Conservation (phyloP, 2,797 vertebrate genomes). For the Oreochromis grahami region DNA sequence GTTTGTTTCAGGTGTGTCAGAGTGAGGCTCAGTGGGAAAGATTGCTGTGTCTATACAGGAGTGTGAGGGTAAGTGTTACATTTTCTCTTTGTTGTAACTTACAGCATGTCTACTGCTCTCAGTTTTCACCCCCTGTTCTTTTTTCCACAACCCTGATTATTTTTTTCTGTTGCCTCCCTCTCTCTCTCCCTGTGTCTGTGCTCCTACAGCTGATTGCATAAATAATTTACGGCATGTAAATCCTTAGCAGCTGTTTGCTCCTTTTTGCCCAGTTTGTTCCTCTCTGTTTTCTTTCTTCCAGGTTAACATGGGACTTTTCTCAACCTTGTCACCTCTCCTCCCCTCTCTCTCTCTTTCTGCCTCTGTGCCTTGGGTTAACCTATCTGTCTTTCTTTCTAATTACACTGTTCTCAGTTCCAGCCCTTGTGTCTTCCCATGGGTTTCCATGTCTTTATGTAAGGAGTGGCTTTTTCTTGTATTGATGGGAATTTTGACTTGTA, state of each 20-base stretch:
- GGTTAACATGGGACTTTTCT: slow-evolving; percentile 45
- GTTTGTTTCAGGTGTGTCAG: slow-evolving; percentile 32
- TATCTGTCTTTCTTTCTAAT: slow-evolving; percentile 45
- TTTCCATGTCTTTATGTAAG: slow-evolving; percentile 53
- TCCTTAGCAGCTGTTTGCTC: slow-evolving; percentile 63
- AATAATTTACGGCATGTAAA: slow-evolving; percentile 67
- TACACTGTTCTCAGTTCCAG: slow-evolving; percentile 50
- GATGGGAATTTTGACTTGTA: slow-evolving; percentile 22
- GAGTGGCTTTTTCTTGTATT: slow-evolving; percentile 17
- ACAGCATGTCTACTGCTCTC: neutral
- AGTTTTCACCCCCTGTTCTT: neutral
- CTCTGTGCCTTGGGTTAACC: slow-evolving; percentile 42
- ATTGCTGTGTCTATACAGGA: slow-evolving; percentile 31
- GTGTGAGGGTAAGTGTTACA: slow-evolving; percentile 27
- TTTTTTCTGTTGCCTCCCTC: neutral
- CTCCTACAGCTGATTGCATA: slow-evolving; percentile 61
- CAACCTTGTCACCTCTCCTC: slow-evolving; percentile 48
- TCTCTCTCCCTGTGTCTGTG: neutral
- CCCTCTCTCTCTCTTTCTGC: slow-evolving; percentile 3
- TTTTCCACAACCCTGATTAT: neutral
- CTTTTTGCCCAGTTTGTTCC: slow-evolving; percentile 31
- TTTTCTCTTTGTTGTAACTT: slow-evolving; percentile 19
- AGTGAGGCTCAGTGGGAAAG: neutral
- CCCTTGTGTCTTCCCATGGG: slow-evolving; percentile 50
- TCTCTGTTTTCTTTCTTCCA: slow-evolving; percentile 35